Conservation (phyloP, 2,888 invertebrate genomes). For the Netelia fuscicornis region DNA sequence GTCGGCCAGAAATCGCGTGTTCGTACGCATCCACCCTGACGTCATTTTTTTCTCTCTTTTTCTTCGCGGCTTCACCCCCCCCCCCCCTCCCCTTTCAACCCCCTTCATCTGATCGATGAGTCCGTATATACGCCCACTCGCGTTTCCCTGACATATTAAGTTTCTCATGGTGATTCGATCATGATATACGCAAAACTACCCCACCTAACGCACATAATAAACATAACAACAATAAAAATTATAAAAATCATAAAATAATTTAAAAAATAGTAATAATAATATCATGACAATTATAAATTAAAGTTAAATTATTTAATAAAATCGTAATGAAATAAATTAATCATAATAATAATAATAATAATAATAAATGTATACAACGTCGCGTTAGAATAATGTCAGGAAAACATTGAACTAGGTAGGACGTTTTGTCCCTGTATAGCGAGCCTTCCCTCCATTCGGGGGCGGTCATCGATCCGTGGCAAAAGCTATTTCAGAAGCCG, state of each 20-base stretch:
- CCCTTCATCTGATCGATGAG: slow-evolving; percentile 34
- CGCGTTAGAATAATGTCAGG: neutral
- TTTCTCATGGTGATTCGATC: slow-evolving; percentile 27
- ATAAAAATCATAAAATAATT: too few relatives aligned
- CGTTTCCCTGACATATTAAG: slow-evolving; percentile 16
- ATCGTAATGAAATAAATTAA: neutral
- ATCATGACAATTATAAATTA: neutral
- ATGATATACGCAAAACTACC: neutral
- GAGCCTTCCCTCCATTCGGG: slow-evolving; percentile 30
- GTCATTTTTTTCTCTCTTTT: slow-evolving; percentile 18
- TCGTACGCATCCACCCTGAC: neutral
- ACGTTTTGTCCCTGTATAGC: slow-evolving; percentile 1
- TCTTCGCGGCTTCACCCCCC: neutral
- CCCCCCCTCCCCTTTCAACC: neutral
- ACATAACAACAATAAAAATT: too few relatives aligned
- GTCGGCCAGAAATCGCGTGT: slow-evolving; percentile 18
- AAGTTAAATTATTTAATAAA: neutral
- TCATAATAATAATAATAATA: neutral
- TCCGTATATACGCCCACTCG: slow-evolving; percentile 18
- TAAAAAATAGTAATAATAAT: neutral
- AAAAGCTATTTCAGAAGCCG: slow-evolving; percentile 36
- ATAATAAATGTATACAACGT: neutral
- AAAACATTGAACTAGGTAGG: neutral
- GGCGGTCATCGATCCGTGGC: slow-evolving; percentile 47
- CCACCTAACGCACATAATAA: neutral